phyloP scores from a whole-genome alignment of 2,888 invertebrate species.

The Copidosoma aretas region DNA sequence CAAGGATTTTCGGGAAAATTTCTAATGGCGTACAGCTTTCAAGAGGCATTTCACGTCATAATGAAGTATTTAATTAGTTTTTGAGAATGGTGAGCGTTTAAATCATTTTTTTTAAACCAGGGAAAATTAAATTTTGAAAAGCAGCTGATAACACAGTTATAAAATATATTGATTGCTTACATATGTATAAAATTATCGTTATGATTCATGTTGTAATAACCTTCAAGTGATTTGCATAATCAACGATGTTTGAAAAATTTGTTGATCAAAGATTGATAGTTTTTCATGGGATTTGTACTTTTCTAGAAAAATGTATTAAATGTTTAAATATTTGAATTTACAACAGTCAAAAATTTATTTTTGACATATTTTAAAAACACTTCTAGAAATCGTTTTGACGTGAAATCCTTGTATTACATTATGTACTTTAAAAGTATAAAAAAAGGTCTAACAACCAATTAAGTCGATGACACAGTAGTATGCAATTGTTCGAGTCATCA shows the following conservation, averaged over 20 bases:
- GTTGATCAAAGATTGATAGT: background rate
- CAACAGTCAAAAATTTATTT: background rate
- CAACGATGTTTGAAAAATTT: too few species aligned
- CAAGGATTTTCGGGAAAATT: slow-evolving; percentile 7
- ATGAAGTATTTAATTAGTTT: background rate
- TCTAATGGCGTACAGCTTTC: slow-evolving; percentile 6
- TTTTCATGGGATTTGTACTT: slow-evolving; percentile 6
- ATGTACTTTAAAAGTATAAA: too few species aligned
- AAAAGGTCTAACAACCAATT: too few species aligned
- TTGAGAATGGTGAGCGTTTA: too few species aligned
- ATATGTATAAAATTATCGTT: too few species aligned
- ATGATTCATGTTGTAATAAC: too few species aligned
- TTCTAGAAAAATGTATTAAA: slow-evolving; percentile 7
- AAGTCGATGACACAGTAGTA: slow-evolving; percentile 28
- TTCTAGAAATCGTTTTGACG: slow-evolving; percentile 24
- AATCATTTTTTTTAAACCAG: too few species aligned
- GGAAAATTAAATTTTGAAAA: too few species aligned
- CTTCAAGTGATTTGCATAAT: too few species aligned
- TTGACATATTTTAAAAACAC: slow-evolving; percentile 20
- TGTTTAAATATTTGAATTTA: slow-evolving; percentile 5
- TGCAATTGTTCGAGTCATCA: slow-evolving; percentile 31
- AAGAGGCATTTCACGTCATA: slow-evolving; percentile 30
- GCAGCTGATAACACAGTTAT: too few species aligned
- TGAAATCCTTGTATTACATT: slow-evolving; percentile 20
- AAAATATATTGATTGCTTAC: too few species aligned